These are phyloP conservation scores for Cryptoblepharus egeriae DNA, from an alignment of 2,797 vertebrate genomes.

Conservation along the genomic window DNA sequence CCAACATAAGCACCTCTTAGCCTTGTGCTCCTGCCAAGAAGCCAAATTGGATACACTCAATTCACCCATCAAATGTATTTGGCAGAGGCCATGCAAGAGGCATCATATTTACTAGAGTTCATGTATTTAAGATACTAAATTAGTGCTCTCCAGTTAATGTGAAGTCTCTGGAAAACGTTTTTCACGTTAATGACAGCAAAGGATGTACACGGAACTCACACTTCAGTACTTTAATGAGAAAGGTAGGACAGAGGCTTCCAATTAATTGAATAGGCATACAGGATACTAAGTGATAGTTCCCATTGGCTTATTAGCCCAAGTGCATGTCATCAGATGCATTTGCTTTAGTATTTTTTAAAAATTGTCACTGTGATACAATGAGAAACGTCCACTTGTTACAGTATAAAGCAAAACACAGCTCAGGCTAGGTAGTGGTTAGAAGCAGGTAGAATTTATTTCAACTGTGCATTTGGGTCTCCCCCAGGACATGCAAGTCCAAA, in stretches of 20 bases:
- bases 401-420: too few species aligned
- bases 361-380: background rate
- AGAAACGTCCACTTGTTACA: background rate
- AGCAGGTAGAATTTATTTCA: too few species aligned
- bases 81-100: slow-evolving; percentile 59
- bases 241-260: background rate
- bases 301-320: background rate
- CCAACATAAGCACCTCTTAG: slow-evolving; percentile 56
- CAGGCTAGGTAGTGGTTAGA: too few species aligned
- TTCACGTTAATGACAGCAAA: background rate
- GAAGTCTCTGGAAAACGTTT: slow-evolving; percentile 8
- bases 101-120: slow-evolving; percentile 51
- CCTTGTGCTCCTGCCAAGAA: slow-evolving; percentile 54
- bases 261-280: slow-evolving; percentile 10
- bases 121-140: slow-evolving; percentile 55
- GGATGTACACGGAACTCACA: background rate
- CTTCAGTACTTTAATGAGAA: slow-evolving; percentile 11
- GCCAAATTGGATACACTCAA: slow-evolving; percentile 64
- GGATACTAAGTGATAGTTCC: background rate
- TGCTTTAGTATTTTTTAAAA: background rate
- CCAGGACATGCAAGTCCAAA: too few species aligned
- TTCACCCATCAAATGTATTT: slow-evolving; percentile 63
- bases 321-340: background rate
- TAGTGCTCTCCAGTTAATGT: slow-evolving; percentile 34
- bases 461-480: too few species aligned